Conservation (phyloP, 1,140 invertebrate genomes). For the Pachyrhynchus sulphureomaculatus region DNA sequence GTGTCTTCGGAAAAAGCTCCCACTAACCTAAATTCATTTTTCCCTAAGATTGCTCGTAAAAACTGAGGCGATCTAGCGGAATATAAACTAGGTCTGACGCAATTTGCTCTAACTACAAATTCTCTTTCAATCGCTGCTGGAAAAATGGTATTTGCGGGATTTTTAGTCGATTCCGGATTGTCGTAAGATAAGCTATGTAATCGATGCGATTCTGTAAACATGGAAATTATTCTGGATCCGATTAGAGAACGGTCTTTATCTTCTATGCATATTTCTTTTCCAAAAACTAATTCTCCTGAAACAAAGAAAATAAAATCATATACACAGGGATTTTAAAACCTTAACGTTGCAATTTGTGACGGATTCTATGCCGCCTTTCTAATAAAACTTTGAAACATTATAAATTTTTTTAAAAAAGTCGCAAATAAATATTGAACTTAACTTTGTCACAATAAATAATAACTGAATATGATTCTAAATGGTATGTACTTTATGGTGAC, state of each 20-base stretch:
- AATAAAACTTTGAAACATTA: too few species aligned
- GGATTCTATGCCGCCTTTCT: too few species aligned
- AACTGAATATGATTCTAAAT: too few species aligned
- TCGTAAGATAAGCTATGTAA: slow-evolving; percentile 31
- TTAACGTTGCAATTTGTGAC: too few species aligned
- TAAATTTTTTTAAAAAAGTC: too few species aligned
- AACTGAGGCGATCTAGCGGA: slow-evolving; percentile 65
- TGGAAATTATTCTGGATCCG: slow-evolving; percentile 59
- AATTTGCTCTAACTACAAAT: slow-evolving; percentile 66
- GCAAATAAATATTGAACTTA: too few species aligned
- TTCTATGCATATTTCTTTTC: slow-evolving; percentile 41
- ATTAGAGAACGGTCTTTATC: slow-evolving; percentile 47
- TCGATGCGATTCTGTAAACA: slow-evolving; percentile 62
- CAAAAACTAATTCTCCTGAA: slow-evolving; percentile 55
- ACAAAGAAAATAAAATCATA: neutral
- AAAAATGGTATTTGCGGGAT: slow-evolving; percentile 48
- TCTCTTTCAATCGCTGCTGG: slow-evolving; percentile 63
- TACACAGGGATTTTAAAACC: too few species aligned
- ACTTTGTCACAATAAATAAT: too few species aligned
- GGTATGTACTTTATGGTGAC: too few species aligned
- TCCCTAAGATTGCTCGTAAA: slow-evolving; percentile 64
- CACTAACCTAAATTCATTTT: slow-evolving; percentile 65
- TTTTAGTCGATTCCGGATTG: neutral
- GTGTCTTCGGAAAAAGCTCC: slow-evolving; percentile 74
- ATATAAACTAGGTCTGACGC: slow-evolving; percentile 61